Percentiles rank a stretch among this genome's conserved stretches.
Conservation (phyloP, 2,113 vertebrate genomes). For the Brienomyrus brachyistius region DNA sequence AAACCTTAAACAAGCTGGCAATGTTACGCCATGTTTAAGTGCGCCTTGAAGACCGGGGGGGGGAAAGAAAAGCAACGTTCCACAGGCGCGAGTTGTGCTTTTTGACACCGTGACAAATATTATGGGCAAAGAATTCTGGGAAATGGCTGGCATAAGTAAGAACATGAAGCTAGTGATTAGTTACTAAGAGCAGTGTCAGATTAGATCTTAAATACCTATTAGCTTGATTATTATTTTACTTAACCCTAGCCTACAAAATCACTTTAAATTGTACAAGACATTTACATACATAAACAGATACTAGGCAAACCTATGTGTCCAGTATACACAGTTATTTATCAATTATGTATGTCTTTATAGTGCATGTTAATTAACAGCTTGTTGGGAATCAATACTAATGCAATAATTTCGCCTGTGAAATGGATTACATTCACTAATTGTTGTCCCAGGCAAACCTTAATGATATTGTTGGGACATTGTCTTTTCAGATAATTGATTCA, state of each 20-base stretch:
- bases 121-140: not conserved
- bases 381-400: not conserved
- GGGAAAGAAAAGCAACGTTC: conserved; percentile 41
- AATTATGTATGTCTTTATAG: not conserved
- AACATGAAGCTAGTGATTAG: not conserved
- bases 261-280: conserved; percentile 39
- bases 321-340: not conserved
- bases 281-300: conserved; percentile 18
- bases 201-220: not conserved
- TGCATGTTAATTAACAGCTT: not conserved
- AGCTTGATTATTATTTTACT: not conserved
- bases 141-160: not conserved
- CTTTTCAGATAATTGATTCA: conserved; percentile 15
- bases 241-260: not conserved
- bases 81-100: not conserved
- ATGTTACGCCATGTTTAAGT: conserved; percentile 31
- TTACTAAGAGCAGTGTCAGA: not conserved
- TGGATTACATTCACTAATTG: not conserved
- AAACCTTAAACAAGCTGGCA: conserved; percentile 37
- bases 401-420: not conserved
- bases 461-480: conserved; percentile 42
- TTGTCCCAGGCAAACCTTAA: not conserved
- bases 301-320: not conserved
- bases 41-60: conserved; percentile 35
- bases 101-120: not conserved